Percentiles rank a stretch among this genome's conserved stretches.
Conservation (phyloP, 2,888 invertebrate species). For the Polyommatus icarus region DNA sequence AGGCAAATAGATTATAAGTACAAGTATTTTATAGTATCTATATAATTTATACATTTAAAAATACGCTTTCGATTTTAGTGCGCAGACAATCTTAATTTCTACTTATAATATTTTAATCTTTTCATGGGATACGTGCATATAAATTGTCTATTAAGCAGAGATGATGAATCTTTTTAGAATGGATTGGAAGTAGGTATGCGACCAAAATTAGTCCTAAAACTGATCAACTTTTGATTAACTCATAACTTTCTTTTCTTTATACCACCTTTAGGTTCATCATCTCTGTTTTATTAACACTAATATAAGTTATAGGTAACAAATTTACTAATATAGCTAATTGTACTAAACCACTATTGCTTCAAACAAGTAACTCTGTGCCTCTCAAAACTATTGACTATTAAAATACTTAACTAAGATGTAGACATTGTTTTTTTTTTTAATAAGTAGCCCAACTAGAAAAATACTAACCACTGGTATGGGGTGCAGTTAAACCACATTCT, state of each 20-base stretch:
- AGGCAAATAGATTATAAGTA: background rate
- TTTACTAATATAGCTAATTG: conserved; percentile 32
- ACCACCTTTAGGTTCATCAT: background rate
- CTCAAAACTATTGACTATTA: conserved; percentile 17
- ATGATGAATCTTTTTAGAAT: background rate
- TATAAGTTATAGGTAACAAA: conserved; percentile 33
- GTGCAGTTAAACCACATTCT: background rate
- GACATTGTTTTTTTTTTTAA: background rate
- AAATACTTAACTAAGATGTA: background rate
- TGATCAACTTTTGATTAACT: background rate
- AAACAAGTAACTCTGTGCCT: conserved; percentile 12
- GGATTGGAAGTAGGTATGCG: too few species aligned
- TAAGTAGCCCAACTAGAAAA: background rate
- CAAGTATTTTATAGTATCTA: background rate
- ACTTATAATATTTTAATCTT: background rate
- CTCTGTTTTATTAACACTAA: background rate
- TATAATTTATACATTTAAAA: background rate
- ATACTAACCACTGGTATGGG: background rate
- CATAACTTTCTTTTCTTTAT: background rate
- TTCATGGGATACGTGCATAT: background rate
- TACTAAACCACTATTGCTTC: conserved; percentile 21
- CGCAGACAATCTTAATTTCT: background rate
- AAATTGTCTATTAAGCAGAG: background rate
- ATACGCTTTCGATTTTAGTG: background rate
- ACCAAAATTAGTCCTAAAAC: background rate